These are phyloP conservation scores for Pteronotus mesoamericanus DNA, from an alignment of 2,797 vertebrate genomes.

Conservation along the genomic window DNA sequence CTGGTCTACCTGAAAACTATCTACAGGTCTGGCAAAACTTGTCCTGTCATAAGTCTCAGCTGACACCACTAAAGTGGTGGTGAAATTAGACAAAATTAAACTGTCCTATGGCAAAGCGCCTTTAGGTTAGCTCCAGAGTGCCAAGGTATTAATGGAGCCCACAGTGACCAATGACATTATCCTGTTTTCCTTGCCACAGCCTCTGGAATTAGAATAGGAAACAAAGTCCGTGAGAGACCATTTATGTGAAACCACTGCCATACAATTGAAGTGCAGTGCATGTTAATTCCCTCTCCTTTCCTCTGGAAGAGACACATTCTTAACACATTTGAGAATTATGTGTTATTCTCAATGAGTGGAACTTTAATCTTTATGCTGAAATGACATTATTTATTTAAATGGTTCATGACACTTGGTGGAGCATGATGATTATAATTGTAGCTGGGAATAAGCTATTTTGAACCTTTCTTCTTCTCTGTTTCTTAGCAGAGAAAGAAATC, in stretches of 20 bases:
- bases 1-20: neutral
- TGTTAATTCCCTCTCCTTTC: neutral
- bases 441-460: neutral
- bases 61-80: neutral
- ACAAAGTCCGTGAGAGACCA: neutral
- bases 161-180: too few species aligned
- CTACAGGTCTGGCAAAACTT: neutral
- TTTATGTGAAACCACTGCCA: neutral
- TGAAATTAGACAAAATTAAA: neutral
- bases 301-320: neutral
- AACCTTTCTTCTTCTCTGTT: neutral
- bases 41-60: neutral
- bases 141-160: neutral
- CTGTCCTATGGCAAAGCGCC: neutral
- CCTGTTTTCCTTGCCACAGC: neutral
- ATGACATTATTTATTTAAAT: slow-evolving; percentile 34
- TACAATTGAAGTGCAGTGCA: neutral
- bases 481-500: neutral
- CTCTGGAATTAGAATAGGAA: neutral
- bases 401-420: neutral
- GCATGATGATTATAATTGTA: neutral
- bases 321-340: neutral
- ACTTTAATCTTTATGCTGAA: neutral
- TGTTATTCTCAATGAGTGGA: neutral
- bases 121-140: neutral